Evolutionary conservation across 2,113 vertebrate genomes (phyloP), one percentile per base, ranked within the genome.

Genomic region (Elgaria multicarinata): DNA sequence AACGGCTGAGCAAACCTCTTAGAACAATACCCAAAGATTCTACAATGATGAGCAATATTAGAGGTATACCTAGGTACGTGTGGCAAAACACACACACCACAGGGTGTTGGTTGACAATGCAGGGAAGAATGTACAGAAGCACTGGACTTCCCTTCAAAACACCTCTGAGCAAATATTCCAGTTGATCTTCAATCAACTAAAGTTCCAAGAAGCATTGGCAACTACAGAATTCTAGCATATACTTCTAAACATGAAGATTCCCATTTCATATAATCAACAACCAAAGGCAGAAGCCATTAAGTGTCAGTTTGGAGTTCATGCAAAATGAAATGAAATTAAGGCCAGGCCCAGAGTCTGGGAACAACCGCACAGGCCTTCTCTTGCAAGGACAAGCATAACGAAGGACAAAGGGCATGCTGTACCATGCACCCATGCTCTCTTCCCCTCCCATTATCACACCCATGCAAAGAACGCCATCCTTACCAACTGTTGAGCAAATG

Each of bases 41-140:
- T 91, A 88, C 89, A 91, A 84, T 90, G 87, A 93, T 92, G 91
- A 96, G 92, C 87, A 93, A 89, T 91, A 33, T 39, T 77, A 58
- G 75, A 87, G 87, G 87, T 87, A 83, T 86, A 93, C 2, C 89
- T 1, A 72, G 82, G 69, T 76, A 78, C 71, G 0, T 77, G 6
- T 66, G 2, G 62, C 67, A 12, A 22, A 80, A 86, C 83, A 71
- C 20, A 31, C 0, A 36, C 87, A 10, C 7, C 91, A 72, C 53
- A 7, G 84, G 81, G 90, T 93, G 69, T 91, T 93, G 91, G 46
- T 87, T 84, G 67, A 71, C 58, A 81, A 90, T 64, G 50, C 39
- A 85, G 26, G 14, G 24, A 53, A 6, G 33, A 53, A 44, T 28
- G 2, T 24, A 55, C 83, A 0, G 31, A 74, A 88, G 62, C 2